Evolutionary conservation across 2,113 vertebrate species (phyloP), one percentile per base, ranked within the genome.

Genomic region (Sinocyclocheilus maitianheensis): DNA sequence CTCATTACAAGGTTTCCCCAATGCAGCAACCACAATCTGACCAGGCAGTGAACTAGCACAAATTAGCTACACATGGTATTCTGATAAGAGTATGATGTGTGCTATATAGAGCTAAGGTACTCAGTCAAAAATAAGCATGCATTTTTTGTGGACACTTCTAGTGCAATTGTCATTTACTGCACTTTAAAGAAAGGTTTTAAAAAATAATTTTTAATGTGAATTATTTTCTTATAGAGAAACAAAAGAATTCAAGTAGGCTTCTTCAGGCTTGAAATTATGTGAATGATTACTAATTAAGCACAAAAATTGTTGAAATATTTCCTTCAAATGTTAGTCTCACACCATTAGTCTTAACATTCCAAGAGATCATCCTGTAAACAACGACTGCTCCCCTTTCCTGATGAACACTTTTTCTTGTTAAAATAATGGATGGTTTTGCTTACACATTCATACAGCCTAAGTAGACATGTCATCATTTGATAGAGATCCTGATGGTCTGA

Each of bases 1-100:
- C 86, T 86, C 76, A 84, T 89, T 87, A 86, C 88, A 87, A 79
- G 84, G 84, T 75, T 81, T 80, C 81, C 81, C 77, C 58, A 76
- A 86, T 86, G 85, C 67, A 86, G 87, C 75, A 86, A 88, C 80
- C 84, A 30, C 48, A 11, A 80, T 83, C 74, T 86, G 85, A 88
- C 85, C 81, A 86, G 85, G 84, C 81, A 84, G 75, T 58, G 69
- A n/a, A 86, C 55, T 46, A 20, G 18, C 46, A 83, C 34, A 37
- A 63, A 79, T 74, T 55, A 86, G 53, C 65, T 65, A 37, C 53
- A 72, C 78, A 67, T 58, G 83, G 30, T 83, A 80, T 77, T 20
- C 30, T 77, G 87, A 86, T 85, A 85, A 85, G 62, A 53, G 43
- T 8, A 48, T 46, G 22, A 69, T 40, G 69, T 86, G 65, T 67